Conservation (phyloP, 2,797 vertebrate species). For the Pteropus rufus region DNA sequence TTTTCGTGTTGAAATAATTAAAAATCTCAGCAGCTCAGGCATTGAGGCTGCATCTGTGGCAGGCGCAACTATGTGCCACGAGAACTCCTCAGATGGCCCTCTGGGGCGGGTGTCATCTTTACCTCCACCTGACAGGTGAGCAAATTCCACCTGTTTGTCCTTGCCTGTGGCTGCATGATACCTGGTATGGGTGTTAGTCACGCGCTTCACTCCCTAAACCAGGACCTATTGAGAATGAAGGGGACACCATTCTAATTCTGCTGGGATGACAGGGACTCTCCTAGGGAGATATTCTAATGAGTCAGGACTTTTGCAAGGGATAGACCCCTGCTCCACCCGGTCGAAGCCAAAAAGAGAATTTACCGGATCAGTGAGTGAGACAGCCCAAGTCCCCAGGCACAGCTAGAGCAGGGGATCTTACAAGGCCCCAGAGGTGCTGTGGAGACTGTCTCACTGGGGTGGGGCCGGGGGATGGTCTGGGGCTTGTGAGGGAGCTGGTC, state of each 20-base stretch:
- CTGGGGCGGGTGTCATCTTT: not conserved
- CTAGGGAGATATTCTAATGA: not conserved
- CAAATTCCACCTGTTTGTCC: not conserved
- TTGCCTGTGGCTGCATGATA: not conserved
- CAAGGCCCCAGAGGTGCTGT: not conserved
- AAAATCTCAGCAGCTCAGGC: not conserved
- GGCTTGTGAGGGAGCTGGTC: not conserved
- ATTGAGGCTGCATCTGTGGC: not conserved
- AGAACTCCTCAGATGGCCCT: not conserved
- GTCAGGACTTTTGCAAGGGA: not conserved
- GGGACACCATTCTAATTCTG: not conserved
- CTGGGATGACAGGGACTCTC: not conserved
- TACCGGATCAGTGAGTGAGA: not conserved
- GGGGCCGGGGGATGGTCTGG: not conserved
- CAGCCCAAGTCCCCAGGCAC: not conserved
- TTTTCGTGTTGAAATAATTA: not conserved
- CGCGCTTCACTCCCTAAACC: not conserved
- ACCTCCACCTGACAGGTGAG: not conserved
- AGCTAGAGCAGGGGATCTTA: not conserved
- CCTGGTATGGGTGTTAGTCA: not conserved
- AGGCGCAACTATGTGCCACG: accelerated
- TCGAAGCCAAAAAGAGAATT: not conserved
- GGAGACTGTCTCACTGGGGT: too few species aligned
- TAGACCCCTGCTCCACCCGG: not conserved
- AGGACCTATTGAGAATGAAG: not conserved